phyloP scores from a whole-genome alignment of 2,797 vertebrate genomes.

The Urophycis tenuis region DNA sequence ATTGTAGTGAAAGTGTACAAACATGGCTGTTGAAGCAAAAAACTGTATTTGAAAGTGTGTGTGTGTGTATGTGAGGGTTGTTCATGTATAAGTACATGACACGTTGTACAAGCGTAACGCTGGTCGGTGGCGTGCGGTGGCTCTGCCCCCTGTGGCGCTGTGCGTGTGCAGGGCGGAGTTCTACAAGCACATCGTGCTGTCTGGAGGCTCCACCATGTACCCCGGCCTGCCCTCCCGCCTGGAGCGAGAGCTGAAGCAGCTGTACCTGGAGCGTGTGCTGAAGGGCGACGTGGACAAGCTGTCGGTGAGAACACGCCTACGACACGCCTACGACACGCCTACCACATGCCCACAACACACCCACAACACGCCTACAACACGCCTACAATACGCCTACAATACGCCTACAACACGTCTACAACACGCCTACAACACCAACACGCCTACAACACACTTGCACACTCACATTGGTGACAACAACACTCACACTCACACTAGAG shows the following conservation, averaged over 20 bases:
- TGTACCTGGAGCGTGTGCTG: slow-evolving; percentile 94
- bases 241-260: slow-evolving; percentile 96
- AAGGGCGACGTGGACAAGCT: slow-evolving; percentile 98
- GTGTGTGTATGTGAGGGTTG: background rate
- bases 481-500: too few relatives aligned
- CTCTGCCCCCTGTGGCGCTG: background rate
- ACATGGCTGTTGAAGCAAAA: too few relatives aligned
- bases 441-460: too few relatives aligned
- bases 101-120: too few relatives aligned
- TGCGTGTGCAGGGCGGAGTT: slow-evolving; percentile 83
- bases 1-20: background rate
- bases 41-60: background rate
- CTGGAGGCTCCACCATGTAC: slow-evolving; percentile 98
- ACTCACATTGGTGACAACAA: too few relatives aligned
- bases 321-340: background rate
- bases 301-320: slow-evolving; percentile 73
- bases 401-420: too few relatives aligned
- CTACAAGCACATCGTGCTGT: slow-evolving; percentile 98
- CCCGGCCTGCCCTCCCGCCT: slow-evolving; percentile 92
- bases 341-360: background rate
- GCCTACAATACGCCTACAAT: too few relatives aligned
- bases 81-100: background rate
- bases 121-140: too few relatives aligned
- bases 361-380: background rate
- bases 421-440: too few relatives aligned